phyloP scores from a whole-genome alignment of 2,888 invertebrate genomes.

The Drosophila diplacantha region DNA sequence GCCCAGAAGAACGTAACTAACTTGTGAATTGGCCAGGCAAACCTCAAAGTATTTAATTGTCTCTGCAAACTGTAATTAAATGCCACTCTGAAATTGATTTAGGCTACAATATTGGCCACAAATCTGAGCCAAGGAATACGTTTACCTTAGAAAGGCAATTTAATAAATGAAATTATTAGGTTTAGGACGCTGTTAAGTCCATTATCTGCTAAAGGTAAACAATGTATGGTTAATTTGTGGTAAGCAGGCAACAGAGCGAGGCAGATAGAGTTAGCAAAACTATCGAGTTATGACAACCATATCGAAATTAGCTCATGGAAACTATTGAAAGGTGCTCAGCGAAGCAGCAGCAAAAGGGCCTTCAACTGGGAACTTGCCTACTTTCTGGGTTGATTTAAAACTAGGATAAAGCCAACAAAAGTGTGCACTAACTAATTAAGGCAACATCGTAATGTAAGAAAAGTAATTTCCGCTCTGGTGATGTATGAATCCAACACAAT shows the following conservation, averaged over 20 bases:
- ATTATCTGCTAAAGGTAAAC: neutral
- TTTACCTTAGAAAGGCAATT: neutral
- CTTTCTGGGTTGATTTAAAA: neutral
- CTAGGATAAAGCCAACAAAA: neutral
- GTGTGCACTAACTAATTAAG: constrained; percentile 19
- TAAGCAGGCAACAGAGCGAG: neutral
- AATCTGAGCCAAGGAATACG: too few relatives aligned
- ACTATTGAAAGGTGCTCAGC: constrained; percentile 4
- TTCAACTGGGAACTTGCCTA: neutral
- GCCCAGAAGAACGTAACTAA: neutral
- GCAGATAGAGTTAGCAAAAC: neutral
- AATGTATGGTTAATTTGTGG: neutral
- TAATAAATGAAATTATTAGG: neutral
- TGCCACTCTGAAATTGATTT: neutral
- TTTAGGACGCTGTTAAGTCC: neutral
- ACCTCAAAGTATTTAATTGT: neutral
- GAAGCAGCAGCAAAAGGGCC: neutral
- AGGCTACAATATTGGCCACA: neutral
- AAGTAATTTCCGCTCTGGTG: constrained; percentile 27
- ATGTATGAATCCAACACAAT: constrained; percentile 10
- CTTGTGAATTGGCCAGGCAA: neutral
- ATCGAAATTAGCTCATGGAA: neutral
- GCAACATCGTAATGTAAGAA: constrained; percentile 2
- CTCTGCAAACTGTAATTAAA: neutral
- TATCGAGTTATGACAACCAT: neutral